phyloP scores from a whole-genome alignment of 2,888 invertebrate genomes.

The Ypsolopha scabrella region DNA sequence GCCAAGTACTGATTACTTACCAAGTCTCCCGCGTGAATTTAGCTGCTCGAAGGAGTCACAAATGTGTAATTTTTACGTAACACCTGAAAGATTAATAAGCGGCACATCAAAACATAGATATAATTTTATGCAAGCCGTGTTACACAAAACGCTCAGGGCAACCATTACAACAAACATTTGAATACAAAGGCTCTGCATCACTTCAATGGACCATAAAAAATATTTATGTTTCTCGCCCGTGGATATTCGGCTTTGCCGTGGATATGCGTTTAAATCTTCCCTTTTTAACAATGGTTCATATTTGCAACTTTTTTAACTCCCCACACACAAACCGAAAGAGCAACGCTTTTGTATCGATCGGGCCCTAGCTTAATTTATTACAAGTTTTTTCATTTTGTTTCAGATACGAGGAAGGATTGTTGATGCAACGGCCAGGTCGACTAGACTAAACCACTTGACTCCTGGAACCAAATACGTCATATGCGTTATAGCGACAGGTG shows the following conservation, averaged over 20 bases:
- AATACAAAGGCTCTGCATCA: conserved; percentile 66
- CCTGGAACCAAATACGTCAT: conserved; percentile 87
- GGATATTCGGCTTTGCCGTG: conserved; percentile 45
- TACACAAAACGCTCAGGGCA: conserved; percentile 38
- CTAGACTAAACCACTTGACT: conserved; percentile 79
- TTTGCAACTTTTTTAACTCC: conserved; percentile 19
- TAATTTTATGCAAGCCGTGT: conserved; percentile 30
- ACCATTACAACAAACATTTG: conserved; percentile 63
- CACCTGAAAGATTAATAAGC: too few relatives aligned
- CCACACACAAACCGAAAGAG: not conserved
- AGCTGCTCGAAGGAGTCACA: too few relatives aligned
- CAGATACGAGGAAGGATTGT: conserved; percentile 83
- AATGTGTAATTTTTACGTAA: conserved; percentile 6
- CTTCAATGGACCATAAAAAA: conserved; percentile 69
- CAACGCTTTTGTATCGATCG: not conserved
- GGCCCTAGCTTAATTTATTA: not conserved
- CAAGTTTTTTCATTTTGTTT: conserved; percentile 9
- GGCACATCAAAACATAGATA: conserved; percentile 4
- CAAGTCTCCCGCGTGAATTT: too few relatives aligned
- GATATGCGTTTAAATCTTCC: conserved; percentile 52
- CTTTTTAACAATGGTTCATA: conserved; percentile 37
- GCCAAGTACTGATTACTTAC: too few relatives aligned
- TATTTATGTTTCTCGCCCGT: conserved; percentile 61
- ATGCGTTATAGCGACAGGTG: conserved; percentile 89
- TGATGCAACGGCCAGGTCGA: conserved; percentile 79